Evolutionary conservation across 2,888 invertebrate genomes (phyloP), one percentile per base, ranked within the genome.

Genomic region (Cylloceria caligata): DNA sequence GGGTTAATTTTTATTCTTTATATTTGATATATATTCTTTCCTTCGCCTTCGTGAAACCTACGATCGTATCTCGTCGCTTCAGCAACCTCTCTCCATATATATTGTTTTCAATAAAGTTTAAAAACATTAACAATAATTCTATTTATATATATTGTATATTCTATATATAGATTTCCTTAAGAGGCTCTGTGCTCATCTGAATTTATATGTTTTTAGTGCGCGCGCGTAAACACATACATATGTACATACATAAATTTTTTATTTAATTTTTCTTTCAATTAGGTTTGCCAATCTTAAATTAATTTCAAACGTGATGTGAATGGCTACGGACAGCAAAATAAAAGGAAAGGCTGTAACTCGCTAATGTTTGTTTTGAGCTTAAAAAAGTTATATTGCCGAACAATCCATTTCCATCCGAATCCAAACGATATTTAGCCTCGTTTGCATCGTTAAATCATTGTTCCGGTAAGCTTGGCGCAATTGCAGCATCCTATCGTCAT

Each of bases 51-150:
- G 39, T 55, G 52, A 52, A 39, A 69, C 24, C 52, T 4, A 39
- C 39, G 52, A 76, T 80, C 65, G 52, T 57, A 80, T 47, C 55
- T 78, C 74, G 64, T 71, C 71, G 69, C 67, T 64, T 55, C 52
- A 64, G 76, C 36, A 52, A 68, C 42, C 64, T 21, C 24, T 77
- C 76, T 74, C 71, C n/a, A n/a, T 72, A 80, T 82, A 72, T 84
- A 69, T 67, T 74, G 49, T 84, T 85, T 83, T 86, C 87, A 86
- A 89, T 91, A 91, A 91, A 91, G 91, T 91, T 91, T 91, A 87
- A 86, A 91, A 91, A 90, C 90, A 87, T 89, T 89, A 91, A 91
- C 90, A 90, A 88, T 88, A 87, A 87, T 90, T 84, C 55, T 84
- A 76, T 83, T 68, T 83, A 67, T 83, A 77, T 83, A 86, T 86